Percentiles rank a stretch among this genome's conserved stretches.
Conservation (phyloP, 2,797 vertebrate genomes). For the Eidolon dupreanum region DNA sequence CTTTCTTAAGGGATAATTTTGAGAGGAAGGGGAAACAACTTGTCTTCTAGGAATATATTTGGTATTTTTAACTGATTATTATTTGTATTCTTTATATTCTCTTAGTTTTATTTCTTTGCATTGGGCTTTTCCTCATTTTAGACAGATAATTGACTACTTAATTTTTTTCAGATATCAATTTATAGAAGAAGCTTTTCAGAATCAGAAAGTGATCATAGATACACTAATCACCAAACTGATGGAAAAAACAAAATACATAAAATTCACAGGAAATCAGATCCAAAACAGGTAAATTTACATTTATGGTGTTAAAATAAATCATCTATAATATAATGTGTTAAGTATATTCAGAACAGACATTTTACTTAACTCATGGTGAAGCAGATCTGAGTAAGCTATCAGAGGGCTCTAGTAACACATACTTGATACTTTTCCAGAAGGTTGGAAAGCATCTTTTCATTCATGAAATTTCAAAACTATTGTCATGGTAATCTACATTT, state of each 20-base stretch:
- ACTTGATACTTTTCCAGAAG: conserved; percentile 8
- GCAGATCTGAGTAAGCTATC: not conserved
- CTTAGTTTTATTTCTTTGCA: not conserved
- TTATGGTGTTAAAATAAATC: not conserved
- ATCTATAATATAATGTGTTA: not conserved
- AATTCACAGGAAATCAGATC: conserved; percentile 94
- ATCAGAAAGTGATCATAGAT: conserved; percentile 97
- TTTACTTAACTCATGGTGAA: conserved; percentile 14
- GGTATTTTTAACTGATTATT: not conserved
- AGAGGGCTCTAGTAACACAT: not conserved
- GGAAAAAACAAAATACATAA: conserved; percentile 97
- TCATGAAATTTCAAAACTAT: conserved; percentile 40
- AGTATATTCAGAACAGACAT: not conserved
- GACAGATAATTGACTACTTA: conserved; percentile 25
- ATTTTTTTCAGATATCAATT: conserved; percentile 92
- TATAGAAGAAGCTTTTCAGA: conserved; percentile 98
- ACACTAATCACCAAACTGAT: conserved; percentile 96
- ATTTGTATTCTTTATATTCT: not conserved
- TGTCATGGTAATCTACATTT: not conserved
- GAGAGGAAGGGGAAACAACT: not conserved
- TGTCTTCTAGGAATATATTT: not conserved
- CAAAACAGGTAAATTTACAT: conserved; percentile 90
- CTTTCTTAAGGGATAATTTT: not conserved
- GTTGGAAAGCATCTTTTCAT: conserved; percentile 29
- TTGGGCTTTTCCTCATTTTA: conserved; percentile 36